A percentile compares a stretch with the other conserved stretches of the same genome.
phyloP scores from a whole-genome alignment of 2,113 vertebrate genomes.

The Gnathonemus echidnorhynchus region DNA sequence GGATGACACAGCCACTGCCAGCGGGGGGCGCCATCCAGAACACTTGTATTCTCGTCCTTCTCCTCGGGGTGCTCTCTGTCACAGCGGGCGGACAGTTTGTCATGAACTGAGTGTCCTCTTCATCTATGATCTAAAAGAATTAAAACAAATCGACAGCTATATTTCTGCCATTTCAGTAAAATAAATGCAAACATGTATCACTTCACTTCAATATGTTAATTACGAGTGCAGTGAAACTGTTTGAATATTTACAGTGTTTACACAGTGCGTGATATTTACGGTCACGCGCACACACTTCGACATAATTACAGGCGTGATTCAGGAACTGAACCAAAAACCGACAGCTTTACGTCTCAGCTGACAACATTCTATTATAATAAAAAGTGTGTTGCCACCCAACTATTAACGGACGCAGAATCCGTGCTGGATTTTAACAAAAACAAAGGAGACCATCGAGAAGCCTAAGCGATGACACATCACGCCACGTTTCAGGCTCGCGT shows the following conservation, averaged over 20 bases:
- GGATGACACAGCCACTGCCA: slow-evolving; percentile 79
- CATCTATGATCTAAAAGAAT: slow-evolving; percentile 81
- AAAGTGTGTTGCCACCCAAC: not conserved
- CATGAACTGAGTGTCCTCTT: slow-evolving; percentile 97
- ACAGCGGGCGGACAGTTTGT: slow-evolving; percentile 92
- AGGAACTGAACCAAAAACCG: not conserved
- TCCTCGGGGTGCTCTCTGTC: slow-evolving; percentile 87
- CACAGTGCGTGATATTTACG: not conserved
- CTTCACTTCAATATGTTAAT: not conserved
- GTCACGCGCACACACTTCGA: not conserved
- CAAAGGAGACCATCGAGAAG: not conserved
- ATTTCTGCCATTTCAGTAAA: not conserved
- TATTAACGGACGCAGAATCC: slow-evolving; percentile 38
- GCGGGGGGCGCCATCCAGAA: slow-evolving; percentile 87
- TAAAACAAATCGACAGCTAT: not conserved
- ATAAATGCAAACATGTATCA: not conserved
- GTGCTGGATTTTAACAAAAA: slow-evolving; percentile 1
- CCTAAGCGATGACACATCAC: slow-evolving; percentile 1
- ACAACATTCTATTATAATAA: not conserved
- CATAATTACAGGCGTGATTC: slow-evolving; percentile 12
- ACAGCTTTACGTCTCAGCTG: slow-evolving; percentile 15
- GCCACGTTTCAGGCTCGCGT: not conserved
- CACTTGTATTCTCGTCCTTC: slow-evolving; percentile 87
- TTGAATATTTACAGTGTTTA: not conserved
- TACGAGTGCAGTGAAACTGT: not conserved